Evolutionary conservation across 2,888 invertebrate species (phyloP).

Genomic region (Fissipunctia ypsillon): DNA sequence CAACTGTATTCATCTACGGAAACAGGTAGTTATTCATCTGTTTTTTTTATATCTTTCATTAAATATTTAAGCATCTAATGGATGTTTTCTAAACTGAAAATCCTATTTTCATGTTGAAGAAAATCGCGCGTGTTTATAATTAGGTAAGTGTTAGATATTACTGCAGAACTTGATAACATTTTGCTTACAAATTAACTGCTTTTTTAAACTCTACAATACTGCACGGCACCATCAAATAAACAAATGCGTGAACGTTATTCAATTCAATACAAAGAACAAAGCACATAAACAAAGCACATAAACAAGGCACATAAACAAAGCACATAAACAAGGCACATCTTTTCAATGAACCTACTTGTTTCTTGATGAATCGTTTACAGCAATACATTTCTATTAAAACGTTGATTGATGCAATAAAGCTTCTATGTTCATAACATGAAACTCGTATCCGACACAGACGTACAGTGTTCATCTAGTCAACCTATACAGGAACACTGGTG

Average conservation of each 20-base stretch:
- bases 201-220: no score
- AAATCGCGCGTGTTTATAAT: neutral
- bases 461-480: neutral
- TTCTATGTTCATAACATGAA: slow-evolving; percentile 1
- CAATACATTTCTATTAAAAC: slow-evolving; percentile 37
- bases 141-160: neutral
- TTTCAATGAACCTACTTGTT: slow-evolving; percentile 17
- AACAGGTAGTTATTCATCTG: neutral
- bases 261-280: slow-evolving; percentile 11
- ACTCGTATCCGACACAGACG: neutral
- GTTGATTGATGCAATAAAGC: slow-evolving; percentile 32
- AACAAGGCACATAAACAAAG: no score
- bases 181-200: neutral
- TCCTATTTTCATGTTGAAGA: neutral
- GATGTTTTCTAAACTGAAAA: neutral
- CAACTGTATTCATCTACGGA: neutral
- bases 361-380: slow-evolving; percentile 23
- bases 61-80: no score
- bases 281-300: no score
- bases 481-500: neutral
- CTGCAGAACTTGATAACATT: neutral
- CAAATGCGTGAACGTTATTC: neutral
- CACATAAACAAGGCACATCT: neutral
- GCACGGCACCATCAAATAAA: neutral
- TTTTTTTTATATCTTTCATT: neutral